Evolutionary conservation across 2,113 vertebrate species (phyloP).

Genomic region (Cichladusa arquata): DNA sequence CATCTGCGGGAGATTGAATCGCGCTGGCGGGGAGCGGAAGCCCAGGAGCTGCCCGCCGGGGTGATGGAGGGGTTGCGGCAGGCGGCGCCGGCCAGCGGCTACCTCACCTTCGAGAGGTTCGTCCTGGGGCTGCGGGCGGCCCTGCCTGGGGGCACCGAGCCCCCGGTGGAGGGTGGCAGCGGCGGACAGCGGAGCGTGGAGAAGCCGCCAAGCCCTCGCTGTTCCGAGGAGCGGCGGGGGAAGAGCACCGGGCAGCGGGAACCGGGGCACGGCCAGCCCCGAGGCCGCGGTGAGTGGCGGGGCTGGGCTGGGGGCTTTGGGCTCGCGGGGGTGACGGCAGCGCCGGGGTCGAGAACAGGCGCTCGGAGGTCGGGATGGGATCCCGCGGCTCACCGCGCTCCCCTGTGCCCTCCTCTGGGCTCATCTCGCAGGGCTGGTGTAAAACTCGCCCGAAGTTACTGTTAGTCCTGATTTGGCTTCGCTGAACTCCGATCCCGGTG

Average conservation of each 20-base stretch:
- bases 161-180: not conserved
- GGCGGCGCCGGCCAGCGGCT: conserved; percentile 86
- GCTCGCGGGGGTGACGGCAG: not conserved
- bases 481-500: not conserved
- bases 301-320: not conserved
- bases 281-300: not conserved
- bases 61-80: conserved; percentile 84
- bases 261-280: not conserved
- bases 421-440: not conserved
- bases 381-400: not conserved
- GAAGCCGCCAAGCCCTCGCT: not conserved
- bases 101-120: conserved; percentile 91
- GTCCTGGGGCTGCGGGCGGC: conserved; percentile 87
- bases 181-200: conserved; percentile 22
- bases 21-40: conserved; percentile 87
- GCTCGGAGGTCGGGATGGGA: not conserved
- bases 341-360: rapidly evolving
- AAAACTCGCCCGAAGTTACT: not conserved
- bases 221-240: conserved; percentile 30
- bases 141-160: conserved; percentile 73
- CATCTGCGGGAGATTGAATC: conserved; percentile 94
- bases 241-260: not conserved
- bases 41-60: conserved; percentile 83
- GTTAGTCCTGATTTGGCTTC: not conserved
- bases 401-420: not conserved